phyloP scores from a whole-genome alignment of 2,888 invertebrate species.

The Allygus modestus region DNA sequence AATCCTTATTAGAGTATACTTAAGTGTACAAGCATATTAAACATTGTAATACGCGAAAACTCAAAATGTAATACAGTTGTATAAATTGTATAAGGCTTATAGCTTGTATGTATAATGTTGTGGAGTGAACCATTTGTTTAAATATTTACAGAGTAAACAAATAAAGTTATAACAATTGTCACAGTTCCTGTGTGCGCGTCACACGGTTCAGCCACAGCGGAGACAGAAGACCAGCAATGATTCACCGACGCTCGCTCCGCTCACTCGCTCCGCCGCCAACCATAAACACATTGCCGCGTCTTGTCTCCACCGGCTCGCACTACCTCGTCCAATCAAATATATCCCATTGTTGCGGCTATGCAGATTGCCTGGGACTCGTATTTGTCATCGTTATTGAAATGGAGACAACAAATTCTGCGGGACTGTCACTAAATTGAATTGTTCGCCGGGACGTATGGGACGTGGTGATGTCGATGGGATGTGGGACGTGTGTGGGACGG shows the following conservation, averaged over 20 bases:
- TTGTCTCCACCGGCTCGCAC: not conserved
- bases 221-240: not conserved
- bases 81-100: too few species aligned
- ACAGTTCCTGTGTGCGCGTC: too few species aligned
- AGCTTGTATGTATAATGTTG: too few species aligned
- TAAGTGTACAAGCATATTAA: too few species aligned
- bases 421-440: conserved; percentile 57
- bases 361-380: conserved; percentile 24
- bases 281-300: not conserved
- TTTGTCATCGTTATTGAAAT: conserved; percentile 60
- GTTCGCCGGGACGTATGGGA: conserved; percentile 39
- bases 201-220: too few species aligned
- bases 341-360: conserved; percentile 54
- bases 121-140: too few species aligned
- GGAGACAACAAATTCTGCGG: conserved; percentile 58
- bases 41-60: too few species aligned
- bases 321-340: conserved; percentile 36
- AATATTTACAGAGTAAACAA: too few species aligned
- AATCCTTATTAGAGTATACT: too few species aligned
- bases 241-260: not conserved
- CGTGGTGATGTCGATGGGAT: not conserved
- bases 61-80: too few species aligned
- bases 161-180: too few species aligned
- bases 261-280: not conserved
- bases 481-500: conserved; percentile 7